Evolutionary conservation across 2,113 vertebrate species (phyloP), one percentile per base, ranked within the genome.

Genomic region (Rhodinocichla rosea): DNA sequence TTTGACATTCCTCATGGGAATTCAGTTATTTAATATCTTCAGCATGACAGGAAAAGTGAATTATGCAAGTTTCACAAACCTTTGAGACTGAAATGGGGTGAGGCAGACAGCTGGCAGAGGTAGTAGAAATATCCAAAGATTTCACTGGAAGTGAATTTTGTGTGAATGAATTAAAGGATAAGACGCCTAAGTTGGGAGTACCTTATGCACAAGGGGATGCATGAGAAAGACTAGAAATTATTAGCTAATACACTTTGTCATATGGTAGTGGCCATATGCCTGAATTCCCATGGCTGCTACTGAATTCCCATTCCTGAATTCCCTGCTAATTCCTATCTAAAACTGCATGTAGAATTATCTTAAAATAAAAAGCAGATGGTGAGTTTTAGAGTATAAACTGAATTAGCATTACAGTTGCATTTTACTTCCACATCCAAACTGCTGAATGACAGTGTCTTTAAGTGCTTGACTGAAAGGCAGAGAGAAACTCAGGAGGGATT

Each of bases 291-390:
- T 50, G 62, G 74, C 62, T 92, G 74, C 47, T 89, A 62, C 64
- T 76, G 10, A n/a, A n/a, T n/a, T n/a, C n/a, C n/a, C n/a, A n/a
- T n/a, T n/a, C n/a, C n/a, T n/a, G n/a, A n/a, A n/a, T n/a, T n/a
- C n/a, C n/a, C n/a, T n/a, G n/a, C n/a, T n/a, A n/a, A n/a, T n/a
- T n/a, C n/a, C n/a, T 67, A 63, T 65, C 78, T 76, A 84, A 73
- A 95, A 65, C 10, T 62, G 21, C 3, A 1, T 33, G 42, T 47
- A 69, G 81, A 82, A 82, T 49, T 85, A 87, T 30, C 62, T 87
- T 75, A 56, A 92, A 90, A 90, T 63, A 32, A 77, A 90, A 90
- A 83, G 56, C 80, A 90, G 80, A 90, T 83, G 64, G 71, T 63
- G 19, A 6, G 56, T 2, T 63, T 90, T 56, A 50, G 26, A 65